Evolutionary conservation across 2,888 invertebrate genomes (phyloP), one percentile per base, ranked within the genome.

Genomic region (Stictocephala bisonia): DNA sequence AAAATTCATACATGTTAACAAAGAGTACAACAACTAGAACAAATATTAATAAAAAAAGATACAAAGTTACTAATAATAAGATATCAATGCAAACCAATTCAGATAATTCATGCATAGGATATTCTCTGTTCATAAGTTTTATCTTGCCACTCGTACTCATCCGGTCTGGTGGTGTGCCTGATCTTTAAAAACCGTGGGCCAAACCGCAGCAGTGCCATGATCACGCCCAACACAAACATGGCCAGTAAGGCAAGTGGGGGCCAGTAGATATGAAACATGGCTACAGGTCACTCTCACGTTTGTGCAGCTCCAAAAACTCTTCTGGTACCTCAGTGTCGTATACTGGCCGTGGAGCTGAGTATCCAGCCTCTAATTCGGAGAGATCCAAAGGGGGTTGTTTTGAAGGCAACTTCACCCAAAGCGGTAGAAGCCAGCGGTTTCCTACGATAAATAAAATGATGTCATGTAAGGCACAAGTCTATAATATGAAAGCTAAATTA

Each of bases 321-420:
- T 83, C 83, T 0, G 83, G 80, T 7, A 82, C 78, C 60, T 76
- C 80, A 15, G 79, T 78, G 56, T 80, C 79, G 76, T 78, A 78
- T 22, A 77, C 44, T 79, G 75, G 70, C 20, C 73, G 68, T 6
- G 77, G 75, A 0, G 85, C 86, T 31, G 83, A 80, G 20, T 86
- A 86, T 74, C 82, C 83, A 69, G 82, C 75, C 82, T 91, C 88
- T 0, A 95, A 84, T 83, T 94, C 94, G 0, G 91, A 90, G 67
- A 92, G 88, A 83, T 95, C 94, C 3, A 94, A 83, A 0, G 95
- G 90, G 2, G 93, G 92, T 82, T 93, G 93, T 78, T 92, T 90
- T 82, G 93, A 91, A 0, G 95, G 94, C 3, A 93, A 91, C 40
- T 92, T 87, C 1, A 94, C 91, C 93, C 93, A 95, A 82, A 95